Evolutionary conservation across 2,113 vertebrate genomes (phyloP).

Genomic region (Pristiophorus japonicus): DNA sequence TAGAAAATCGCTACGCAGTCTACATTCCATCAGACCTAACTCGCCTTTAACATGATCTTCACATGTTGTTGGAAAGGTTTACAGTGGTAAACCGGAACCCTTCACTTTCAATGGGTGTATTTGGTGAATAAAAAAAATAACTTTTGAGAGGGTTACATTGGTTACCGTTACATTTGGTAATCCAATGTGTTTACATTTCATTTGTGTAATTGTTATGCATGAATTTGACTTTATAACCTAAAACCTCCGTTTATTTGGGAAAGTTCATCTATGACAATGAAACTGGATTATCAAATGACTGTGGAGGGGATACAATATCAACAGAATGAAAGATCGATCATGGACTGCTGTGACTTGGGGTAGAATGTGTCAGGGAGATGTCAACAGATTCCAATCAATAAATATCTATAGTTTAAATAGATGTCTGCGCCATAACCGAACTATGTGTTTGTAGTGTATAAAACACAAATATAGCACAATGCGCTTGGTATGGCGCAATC

Average conservation of each 20-base stretch:
- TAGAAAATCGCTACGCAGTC: not conserved
- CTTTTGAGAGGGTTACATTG: conserved; percentile 6
- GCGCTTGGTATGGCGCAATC: not conserved
- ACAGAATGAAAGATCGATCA: not conserved
- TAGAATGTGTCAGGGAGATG: not conserved
- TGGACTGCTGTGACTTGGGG: not conserved
- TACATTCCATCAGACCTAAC: conserved; percentile 17
- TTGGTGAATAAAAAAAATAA: not conserved
- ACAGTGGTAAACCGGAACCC: not conserved
- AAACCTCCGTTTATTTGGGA: not conserved
- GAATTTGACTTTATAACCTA: conserved; percentile 13
- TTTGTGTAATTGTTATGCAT: not conserved
- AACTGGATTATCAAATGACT: not conserved
- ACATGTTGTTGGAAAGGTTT: not conserved
- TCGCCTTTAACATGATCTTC: conserved; percentile 23
- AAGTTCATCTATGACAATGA: not conserved
- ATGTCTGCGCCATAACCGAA: not conserved
- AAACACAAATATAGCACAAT: not conserved
- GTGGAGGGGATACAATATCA: not conserved
- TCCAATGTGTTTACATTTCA: conserved; percentile 14
- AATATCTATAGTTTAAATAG: not conserved
- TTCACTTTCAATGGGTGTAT: conserved; percentile 3
- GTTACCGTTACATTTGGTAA: not conserved
- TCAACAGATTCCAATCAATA: not conserved
- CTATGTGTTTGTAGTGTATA: no score